These are phyloP conservation scores for Drosophila borborema DNA, from an alignment of 2,888 invertebrate species.

Conservation along the genomic window DNA sequence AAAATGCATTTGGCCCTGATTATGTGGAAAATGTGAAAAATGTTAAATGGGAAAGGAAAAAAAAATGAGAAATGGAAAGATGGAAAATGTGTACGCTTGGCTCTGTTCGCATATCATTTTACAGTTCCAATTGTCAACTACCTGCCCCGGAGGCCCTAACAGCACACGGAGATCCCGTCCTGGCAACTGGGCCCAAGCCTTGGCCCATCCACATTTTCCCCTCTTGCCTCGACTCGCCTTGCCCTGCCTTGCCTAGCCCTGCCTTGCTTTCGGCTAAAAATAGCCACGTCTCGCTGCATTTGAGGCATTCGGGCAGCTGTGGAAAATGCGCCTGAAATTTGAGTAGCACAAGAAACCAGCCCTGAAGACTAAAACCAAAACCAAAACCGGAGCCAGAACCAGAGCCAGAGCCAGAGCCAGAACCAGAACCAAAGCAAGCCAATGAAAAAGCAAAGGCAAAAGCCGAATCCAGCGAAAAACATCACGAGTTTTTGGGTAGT, in stretches of 20 bases:
- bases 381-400: not conserved
- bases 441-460: slow-evolving; percentile 1
- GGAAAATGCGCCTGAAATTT: slow-evolving; percentile 69
- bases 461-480: slow-evolving; percentile 1
- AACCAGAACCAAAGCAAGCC: slow-evolving; percentile 2
- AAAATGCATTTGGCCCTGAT: slow-evolving; percentile 55
- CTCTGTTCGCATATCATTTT: slow-evolving; percentile 60
- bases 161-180: slow-evolving; percentile 11
- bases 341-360: slow-evolving; percentile 62
- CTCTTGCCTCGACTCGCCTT: not conserved
- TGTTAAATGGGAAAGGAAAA: not conserved
- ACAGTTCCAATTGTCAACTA: slow-evolving; percentile 75
- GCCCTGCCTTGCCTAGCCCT: not conserved
- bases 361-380: slow-evolving; percentile 17
- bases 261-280: slow-evolving; percentile 47
- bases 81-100: slow-evolving; percentile 2
- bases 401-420: not conserved
- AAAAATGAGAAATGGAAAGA: not conserved
- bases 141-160: slow-evolving; percentile 48
- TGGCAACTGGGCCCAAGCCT: slow-evolving; percentile 38
- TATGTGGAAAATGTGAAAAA: slow-evolving; percentile 33
- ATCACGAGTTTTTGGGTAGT: slow-evolving; percentile 35
- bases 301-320: slow-evolving; percentile 64
- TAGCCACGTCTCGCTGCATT: slow-evolving; percentile 46
- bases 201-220: slow-evolving; percentile 1